Percentiles rank a stretch among this genome's conserved stretches.
Conservation (phyloP, 2,113 vertebrate genomes). For the Asarcornis scutulata region DNA sequence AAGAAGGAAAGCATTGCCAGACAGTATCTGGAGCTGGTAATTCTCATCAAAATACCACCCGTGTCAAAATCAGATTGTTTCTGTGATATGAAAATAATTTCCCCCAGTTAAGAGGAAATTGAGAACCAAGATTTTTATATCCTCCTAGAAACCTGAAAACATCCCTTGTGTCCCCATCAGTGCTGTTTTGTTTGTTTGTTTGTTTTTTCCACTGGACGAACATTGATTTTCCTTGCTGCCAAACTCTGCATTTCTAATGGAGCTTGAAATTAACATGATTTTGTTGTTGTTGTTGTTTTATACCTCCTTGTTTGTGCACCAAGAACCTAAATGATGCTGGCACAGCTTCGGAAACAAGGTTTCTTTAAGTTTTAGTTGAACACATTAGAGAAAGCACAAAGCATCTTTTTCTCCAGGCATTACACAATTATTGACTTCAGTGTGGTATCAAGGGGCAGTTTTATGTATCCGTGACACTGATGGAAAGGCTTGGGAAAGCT, state of each 20-base stretch:
- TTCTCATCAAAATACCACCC: slow-evolving; percentile 22
- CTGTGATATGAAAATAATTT: slow-evolving; percentile 49
- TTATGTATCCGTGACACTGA: neutral
- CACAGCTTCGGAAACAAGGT: slow-evolving; percentile 29
- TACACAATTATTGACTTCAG: neutral
- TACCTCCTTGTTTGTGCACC: slow-evolving; percentile 51
- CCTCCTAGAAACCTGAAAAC: slow-evolving; percentile 21
- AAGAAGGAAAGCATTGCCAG: slow-evolving; percentile 40
- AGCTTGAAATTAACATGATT: slow-evolving; percentile 73
- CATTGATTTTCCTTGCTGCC: slow-evolving; percentile 73
- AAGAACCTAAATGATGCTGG: slow-evolving; percentile 41
- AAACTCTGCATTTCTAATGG: slow-evolving; percentile 72
- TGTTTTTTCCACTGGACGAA: slow-evolving; percentile 61
- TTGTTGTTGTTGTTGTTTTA: slow-evolving; percentile 48
- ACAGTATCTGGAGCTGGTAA: slow-evolving; percentile 29
- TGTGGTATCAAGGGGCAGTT: neutral
- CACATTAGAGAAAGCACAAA: neutral
- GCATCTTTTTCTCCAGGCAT: neutral
- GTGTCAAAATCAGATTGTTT: slow-evolving; percentile 36
- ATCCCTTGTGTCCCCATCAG: neutral
- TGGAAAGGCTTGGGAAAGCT: neutral
- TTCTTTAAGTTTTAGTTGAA: slow-evolving; percentile 45
- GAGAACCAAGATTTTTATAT: slow-evolving; percentile 31
- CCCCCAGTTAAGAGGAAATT: slow-evolving; percentile 3
- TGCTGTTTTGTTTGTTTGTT: neutral